phyloP scores from a whole-genome alignment of 2,113 vertebrate species.

The Blennius ocellaris region DNA sequence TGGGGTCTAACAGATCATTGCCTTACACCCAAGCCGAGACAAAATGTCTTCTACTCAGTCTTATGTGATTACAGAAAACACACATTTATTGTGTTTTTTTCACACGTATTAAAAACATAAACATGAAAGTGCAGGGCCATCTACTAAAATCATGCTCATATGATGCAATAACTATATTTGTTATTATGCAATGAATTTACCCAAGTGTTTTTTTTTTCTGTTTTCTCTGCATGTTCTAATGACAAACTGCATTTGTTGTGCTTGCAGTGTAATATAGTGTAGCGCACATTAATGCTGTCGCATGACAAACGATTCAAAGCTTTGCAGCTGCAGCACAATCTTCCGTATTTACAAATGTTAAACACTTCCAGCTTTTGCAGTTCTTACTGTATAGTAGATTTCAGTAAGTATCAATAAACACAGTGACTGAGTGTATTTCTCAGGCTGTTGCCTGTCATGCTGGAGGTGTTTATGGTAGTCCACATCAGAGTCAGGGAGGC shows the following conservation, averaged over 20 bases:
- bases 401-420: slow-evolving; percentile 1
- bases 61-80: no score
- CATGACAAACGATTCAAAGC: not conserved
- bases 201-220: not conserved
- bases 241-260: not conserved
- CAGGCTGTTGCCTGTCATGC: slow-evolving; percentile 28
- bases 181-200: not conserved
- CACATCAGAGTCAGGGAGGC: slow-evolving; percentile 35
- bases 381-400: slow-evolving; percentile 23
- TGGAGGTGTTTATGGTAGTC: slow-evolving; percentile 53
- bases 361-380: not conserved
- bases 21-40: no score
- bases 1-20: no score
- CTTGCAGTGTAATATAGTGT: not conserved
- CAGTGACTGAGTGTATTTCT: not conserved
- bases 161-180: not conserved
- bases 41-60: no score
- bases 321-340: not conserved
- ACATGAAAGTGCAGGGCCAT: not conserved
- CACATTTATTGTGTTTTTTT: not conserved
- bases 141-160: not conserved
- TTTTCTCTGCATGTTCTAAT: not conserved
- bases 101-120: slow-evolving; percentile 4
- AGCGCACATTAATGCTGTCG: not conserved
- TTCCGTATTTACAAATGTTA: not conserved